Base-by-base conservation (phyloP, 2,797 vertebrate species). In the Enoplosus armatus region DNA sequence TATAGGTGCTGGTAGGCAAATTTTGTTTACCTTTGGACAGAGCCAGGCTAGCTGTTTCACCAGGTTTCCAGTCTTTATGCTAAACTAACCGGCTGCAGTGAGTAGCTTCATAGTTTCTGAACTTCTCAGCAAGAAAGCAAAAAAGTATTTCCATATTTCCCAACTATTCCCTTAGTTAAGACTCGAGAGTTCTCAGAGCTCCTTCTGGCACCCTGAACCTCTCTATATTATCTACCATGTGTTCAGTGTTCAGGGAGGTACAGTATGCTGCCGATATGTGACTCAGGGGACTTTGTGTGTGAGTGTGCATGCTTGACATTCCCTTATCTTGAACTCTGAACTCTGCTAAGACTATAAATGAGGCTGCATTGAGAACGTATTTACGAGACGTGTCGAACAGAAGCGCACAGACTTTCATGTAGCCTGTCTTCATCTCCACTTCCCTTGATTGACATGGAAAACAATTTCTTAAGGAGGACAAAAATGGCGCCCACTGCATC, bases 401-500 rank as follows among this genome's bases (percentile, higher is more conserved):
- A 37, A n/a, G 27, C 15, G 41, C 20, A 7, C 64, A 14, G 7
- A 33, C 53, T 68, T 58, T 78, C 22, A 53, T 48, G 35, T 12
- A 24, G 15, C 62, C 71, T 24, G 45, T 41, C 47, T 64, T 73
- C 68, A 69, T 79, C 65, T 72, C 39, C 9, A 37, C 67, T 26
- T 72, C 24, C 31, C 85, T 58, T 79, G 79, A 89, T 29, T 84
- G 85, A 83, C 83, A 58, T 6, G 26, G 22, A 73, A 58, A 88
- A 71, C 62, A 22, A 31, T 84, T 77, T 84, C 63, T 77, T 35
- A 10, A 65, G 20, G 22, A 72, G 69, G 60, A 87, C 47, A 82
- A 88, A 86, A 81, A 84, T 66, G 77, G 76, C 33, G 14, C 86
- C 83, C 68, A 20, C 61, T 72, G 78, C 73, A 61, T 85, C 55